Evolutionary conservation across 2,113 vertebrate species (phyloP).

Genomic region (Onychostoma macrolepis): DNA sequence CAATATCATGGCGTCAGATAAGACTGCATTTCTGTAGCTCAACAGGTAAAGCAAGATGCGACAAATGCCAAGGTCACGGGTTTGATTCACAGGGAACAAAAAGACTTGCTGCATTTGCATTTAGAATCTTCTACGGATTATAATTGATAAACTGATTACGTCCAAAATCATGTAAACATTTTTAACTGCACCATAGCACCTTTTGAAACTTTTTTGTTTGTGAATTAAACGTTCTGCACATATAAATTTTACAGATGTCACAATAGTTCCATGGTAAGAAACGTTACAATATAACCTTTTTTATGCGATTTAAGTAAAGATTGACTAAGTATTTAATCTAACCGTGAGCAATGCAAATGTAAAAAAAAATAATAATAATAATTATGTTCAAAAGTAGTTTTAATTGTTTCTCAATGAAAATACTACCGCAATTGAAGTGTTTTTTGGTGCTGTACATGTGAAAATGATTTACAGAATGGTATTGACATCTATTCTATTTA

Average conservation of each 20-base stretch:
- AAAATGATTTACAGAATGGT: background rate
- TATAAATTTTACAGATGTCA: background rate
- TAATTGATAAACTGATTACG: background rate
- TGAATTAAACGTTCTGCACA: background rate
- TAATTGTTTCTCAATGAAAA: background rate
- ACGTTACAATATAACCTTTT: background rate
- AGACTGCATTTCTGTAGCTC: slow-evolving; percentile 1
- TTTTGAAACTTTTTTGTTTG: background rate
- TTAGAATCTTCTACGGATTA: background rate
- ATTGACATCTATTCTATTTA: background rate
- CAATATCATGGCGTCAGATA: background rate
- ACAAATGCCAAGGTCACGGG: background rate
- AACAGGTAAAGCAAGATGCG: slow-evolving; percentile 1
- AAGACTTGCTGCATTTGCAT: background rate
- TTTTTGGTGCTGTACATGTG: background rate
- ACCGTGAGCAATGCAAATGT: background rate
- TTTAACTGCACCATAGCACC: background rate
- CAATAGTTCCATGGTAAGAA: background rate
- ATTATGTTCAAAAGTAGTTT: background rate
- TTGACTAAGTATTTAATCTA: background rate
- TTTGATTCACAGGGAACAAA: background rate
- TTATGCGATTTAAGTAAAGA: background rate
- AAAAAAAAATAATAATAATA: background rate
- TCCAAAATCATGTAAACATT: background rate
- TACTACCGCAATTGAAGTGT: no score